Evolutionary conservation across 2,113 vertebrate species (phyloP).

Genomic region (Callipepla squamata): DNA sequence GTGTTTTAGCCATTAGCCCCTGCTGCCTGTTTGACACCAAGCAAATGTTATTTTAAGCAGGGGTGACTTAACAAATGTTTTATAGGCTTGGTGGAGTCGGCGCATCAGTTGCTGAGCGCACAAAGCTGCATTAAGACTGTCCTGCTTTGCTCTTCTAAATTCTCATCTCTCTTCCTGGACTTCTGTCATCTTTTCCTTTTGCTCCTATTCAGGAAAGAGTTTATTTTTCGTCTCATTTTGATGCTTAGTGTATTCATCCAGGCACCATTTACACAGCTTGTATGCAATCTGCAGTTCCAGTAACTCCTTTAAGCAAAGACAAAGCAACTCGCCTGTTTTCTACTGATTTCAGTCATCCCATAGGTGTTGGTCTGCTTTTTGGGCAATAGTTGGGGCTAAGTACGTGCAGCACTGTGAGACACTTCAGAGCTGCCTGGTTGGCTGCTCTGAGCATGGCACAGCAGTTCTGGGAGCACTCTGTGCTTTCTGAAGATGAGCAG

Average conservation of each 20-base stretch:
- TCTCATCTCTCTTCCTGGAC: not conserved
- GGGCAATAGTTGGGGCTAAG: not conserved
- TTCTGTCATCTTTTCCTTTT: not conserved
- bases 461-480: not conserved
- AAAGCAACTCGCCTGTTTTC: not conserved
- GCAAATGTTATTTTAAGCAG: not conserved
- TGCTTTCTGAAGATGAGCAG: not conserved
- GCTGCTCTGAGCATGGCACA: not conserved
- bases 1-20: not conserved
- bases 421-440: not conserved
- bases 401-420: rapidly evolving
- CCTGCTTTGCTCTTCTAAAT: not conserved
- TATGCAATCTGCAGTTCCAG: not conserved
- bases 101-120: not conserved
- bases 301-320: not conserved
- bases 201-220: not conserved
- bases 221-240: not conserved
- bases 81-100: not conserved
- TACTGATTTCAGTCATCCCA: not conserved
- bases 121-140: not conserved
- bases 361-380: not conserved
- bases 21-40: not conserved
- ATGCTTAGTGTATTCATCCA: not conserved
- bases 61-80: not conserved
- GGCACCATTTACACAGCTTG: not conserved